Conservation (phyloP, 2,113 vertebrate species). For the Gulo gulo region DNA sequence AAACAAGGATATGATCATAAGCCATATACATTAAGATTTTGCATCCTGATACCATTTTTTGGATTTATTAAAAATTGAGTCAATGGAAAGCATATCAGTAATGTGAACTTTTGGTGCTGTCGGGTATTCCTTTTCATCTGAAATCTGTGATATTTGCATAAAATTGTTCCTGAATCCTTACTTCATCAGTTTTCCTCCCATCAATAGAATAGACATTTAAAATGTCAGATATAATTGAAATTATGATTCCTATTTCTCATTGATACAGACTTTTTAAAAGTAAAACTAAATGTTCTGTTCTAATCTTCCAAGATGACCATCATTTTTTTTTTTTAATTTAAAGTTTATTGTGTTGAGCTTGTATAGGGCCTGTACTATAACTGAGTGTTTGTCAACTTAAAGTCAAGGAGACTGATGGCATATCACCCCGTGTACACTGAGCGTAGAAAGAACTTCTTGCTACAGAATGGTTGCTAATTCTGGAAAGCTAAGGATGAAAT, state of each 20-base stretch:
- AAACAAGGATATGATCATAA: slow-evolving; percentile 31
- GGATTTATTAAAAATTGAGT: slow-evolving; percentile 50
- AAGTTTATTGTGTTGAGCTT: neutral
- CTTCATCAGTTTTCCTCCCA: neutral
- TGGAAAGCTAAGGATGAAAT: slow-evolving; percentile 66
- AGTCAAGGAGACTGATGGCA: slow-evolving; percentile 19
- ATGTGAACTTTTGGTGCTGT: neutral
- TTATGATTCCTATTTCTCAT: neutral
- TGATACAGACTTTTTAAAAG: neutral
- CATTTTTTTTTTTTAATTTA: neutral
- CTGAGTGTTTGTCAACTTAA: neutral
- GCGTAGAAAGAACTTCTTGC: slow-evolving; percentile 21
- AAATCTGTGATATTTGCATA: slow-evolving; percentile 41
- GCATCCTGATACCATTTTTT: slow-evolving; percentile 29
- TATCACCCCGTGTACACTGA: neutral
- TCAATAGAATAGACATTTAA: neutral
- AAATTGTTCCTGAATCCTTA: slow-evolving; percentile 41
- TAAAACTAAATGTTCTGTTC: neutral
- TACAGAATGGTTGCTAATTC: slow-evolving; percentile 26
- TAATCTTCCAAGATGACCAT: neutral
- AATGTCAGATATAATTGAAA: slow-evolving; percentile 21
- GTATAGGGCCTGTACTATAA: neutral
- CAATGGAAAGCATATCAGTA: slow-evolving; percentile 12
- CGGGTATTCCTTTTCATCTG: neutral
- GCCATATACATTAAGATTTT: slow-evolving; percentile 36